Evolutionary conservation across 2,797 vertebrate genomes (phyloP), one percentile per base, ranked within the genome.

Genomic region (Aphelocoma californica): DNA sequence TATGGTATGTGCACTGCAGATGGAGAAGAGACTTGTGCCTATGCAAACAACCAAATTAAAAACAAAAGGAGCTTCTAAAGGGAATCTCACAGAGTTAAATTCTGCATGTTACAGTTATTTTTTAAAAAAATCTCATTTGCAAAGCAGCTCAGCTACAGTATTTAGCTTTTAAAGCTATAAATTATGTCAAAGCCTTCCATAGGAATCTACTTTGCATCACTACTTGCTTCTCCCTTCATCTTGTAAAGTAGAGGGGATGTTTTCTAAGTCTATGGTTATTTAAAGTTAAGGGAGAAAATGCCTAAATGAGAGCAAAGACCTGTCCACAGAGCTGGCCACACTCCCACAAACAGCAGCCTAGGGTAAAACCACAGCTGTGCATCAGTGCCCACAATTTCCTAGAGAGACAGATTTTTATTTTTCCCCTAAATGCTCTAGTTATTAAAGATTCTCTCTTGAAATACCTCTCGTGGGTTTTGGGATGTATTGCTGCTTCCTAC

Each of bases 291-390:
- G 31, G 38, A 85, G 56, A 73, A 62, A 19, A 48, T 4, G 60
- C 71, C 73, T 75, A 77, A 44, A 24, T 23, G 73, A 90, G 26
- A 79, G 26, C 45, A n/a, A 70, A 81, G 77, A 23, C 24, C 40
- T 71, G 51, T 50, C 34, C 36, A 7, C 0, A 0, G 60, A 48
- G 50, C 48, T 84, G 64, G 44, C 56, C 51, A 9, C 1, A 0
- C 32, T 66, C 16, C 40, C 80, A 78, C 29, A 10, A 73, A 28
- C 4, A 83, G 64, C 77, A 90, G 85, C 81, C 58, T n/a, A 25
- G 58, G 32, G 32, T 19, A 38, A 81, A 81, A 71, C 45, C 40
- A 13, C 48, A 62, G 65, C 3, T 60, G 32, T 48, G 47, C 44
- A 28, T 19, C 31, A 24, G 23, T 12, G 25, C 13, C 81, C 80